Evolutionary conservation across 2,797 vertebrate genomes (phyloP).

Genomic region (Macropus fuliginosus): DNA sequence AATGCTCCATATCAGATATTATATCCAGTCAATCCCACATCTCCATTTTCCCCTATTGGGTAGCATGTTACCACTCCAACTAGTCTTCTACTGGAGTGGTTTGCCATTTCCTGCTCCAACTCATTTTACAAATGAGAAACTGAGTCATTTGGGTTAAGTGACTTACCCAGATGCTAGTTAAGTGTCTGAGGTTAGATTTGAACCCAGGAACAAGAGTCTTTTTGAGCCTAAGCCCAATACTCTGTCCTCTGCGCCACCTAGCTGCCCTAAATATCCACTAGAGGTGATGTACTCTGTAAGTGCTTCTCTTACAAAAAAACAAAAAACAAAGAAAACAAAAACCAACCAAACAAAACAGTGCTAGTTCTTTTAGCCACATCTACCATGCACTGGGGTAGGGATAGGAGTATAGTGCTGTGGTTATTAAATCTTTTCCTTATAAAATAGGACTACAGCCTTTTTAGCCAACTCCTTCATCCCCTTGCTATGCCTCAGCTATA

Average conservation of each 20-base stretch:
- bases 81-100: too few species aligned
- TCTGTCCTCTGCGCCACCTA: too few species aligned
- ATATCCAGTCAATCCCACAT: conserved; percentile 30
- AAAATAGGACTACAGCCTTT: background rate
- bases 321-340: too few species aligned
- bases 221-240: too few species aligned
- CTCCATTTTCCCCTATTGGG: background rate
- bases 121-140: too few species aligned
- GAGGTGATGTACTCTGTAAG: background rate
- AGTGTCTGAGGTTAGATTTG: too few species aligned
- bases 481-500: background rate
- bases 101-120: too few species aligned
- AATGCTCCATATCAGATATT: conserved; percentile 17
- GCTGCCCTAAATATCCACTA: background rate
- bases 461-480: background rate
- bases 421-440: background rate
- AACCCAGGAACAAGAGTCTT: too few species aligned
- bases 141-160: too few species aligned
- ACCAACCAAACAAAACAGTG: background rate
- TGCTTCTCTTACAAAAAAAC: too few species aligned
- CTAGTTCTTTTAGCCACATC: background rate
- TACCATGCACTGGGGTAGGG: background rate
- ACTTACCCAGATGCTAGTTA: too few species aligned
- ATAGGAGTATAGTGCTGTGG: background rate
- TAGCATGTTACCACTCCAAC: background rate